Base-by-base conservation (phyloP, 2,113 vertebrate species). In the Periophthalmodon schlosseri region DNA sequence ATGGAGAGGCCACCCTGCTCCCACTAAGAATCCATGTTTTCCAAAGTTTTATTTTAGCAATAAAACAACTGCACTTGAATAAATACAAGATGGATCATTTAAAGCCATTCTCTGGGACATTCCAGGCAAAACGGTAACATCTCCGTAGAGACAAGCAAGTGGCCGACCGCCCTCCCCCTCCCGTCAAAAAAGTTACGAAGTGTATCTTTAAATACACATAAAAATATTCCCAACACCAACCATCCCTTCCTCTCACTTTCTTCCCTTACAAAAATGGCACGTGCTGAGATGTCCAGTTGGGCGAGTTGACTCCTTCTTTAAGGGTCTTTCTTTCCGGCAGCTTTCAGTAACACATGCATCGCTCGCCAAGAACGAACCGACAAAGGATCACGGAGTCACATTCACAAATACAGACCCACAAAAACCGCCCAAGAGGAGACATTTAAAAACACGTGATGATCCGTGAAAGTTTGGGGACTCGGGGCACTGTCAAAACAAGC, bases 321-420 rank as follows among this genome's bases (percentile, higher is more conserved):
- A 73, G 70, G 77, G 72, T 83, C 68, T 21, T 69, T 54, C 75
- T 61, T 44, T 76, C 24, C 66, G 70, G 60, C 70, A 78, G 61
- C 60, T 78, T 76, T 80, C 71, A 69, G 79, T 72, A 87, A 86
- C 77, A 87, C 75, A 68, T 78, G 58, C 79, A 65, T 54, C 56
- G 0, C 21, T 36, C 0, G 73, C 83, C 80, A 86, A 83, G 72
- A 86, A 83, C 69, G 67, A 61, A 57, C 24, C 72, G 69, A 84
- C 69, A 77, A 83, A 84, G 75, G 61, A 84, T 83, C 76, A 80
- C 39, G 24, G 57, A 73, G 77, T 64, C 82, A 69, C 3, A 1
- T 18, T 70, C 49, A 58, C 70, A 79, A 84, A 70, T 34, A 50
- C 9, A 69, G 54, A 78, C 23, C 70, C 57, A 23, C 52, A 77